Conservation (phyloP, 1,140 invertebrate species). For the Scaptomyza hsui region DNA sequence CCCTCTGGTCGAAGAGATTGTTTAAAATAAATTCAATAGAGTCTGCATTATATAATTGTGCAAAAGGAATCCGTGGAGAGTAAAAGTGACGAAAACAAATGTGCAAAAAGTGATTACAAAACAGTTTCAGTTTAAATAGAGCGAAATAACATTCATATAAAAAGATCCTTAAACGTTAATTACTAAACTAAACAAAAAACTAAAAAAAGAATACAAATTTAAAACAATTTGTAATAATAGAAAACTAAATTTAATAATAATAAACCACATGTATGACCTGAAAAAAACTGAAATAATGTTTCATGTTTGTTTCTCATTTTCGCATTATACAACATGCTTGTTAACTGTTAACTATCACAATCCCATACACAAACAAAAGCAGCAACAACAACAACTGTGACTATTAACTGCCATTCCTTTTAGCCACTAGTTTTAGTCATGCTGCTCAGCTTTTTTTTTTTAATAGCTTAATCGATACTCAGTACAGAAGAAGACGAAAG, state of each 20-base stretch:
- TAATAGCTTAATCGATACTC: constrained; percentile 71
- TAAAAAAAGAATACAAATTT: background rate
- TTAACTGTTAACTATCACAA: background rate
- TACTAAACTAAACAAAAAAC: background rate
- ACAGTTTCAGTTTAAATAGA: constrained; percentile 23
- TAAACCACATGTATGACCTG: background rate
- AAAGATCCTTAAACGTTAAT: constrained; percentile 4
- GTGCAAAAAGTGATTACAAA: constrained; percentile 66
- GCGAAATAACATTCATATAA: background rate
- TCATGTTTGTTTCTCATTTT: background rate
- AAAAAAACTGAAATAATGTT: background rate
- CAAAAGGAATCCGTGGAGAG: constrained; percentile 14
- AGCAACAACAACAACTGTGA: background rate
- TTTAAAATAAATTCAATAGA: constrained; percentile 3
- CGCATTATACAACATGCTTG: constrained; percentile 23
- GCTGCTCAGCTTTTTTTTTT: constrained; percentile 37
- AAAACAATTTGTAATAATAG: background rate
- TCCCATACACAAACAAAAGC: background rate
- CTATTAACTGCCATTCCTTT: constrained; percentile 27
- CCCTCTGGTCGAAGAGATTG: no score
- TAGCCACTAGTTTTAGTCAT: constrained; percentile 2
- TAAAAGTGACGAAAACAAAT: constrained; percentile 49
- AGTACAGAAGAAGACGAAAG: constrained; percentile 7
- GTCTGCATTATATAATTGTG: constrained; percentile 59
- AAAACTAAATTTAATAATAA: background rate